Evolutionary conservation across 2,888 invertebrate genomes (phyloP), one percentile per base, ranked within the genome.

Genomic region (Clanis bilineata): DNA sequence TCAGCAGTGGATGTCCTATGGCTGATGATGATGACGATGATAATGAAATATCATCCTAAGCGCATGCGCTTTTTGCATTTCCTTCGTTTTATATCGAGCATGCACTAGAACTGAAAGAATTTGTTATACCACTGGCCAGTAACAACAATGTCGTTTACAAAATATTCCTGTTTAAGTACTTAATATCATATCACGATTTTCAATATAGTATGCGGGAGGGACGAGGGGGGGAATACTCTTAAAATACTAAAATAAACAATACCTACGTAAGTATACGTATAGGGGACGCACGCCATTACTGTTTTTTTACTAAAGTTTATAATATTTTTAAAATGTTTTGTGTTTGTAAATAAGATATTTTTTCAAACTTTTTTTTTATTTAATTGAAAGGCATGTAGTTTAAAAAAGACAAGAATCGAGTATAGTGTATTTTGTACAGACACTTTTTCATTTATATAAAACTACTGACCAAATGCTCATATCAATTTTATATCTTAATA

Each of bases 151-250:
- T 58, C 63, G 64, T 67, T 61, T 56, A 56, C 25, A 41, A 56
- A 56, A 39, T 65, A 63, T 64, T 66, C 62, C 65, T 64, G 71
- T 71, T 69, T 51, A 51, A 51, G 51, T 51, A 51, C 32, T 51
- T 47, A 47, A 54, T 55, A 54, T 56, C 36, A 55, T 59, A 59
- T 59, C 59, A 59, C 59, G 59, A 59, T 55, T 55, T 71, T 69
- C 69, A 69, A 64, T 68, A 56, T 62, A 59, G 59, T 72, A 62
- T 64, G 59, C 43, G 64, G 66, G 63, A 63, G 55, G 51, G 62
- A 54, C 15, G 18, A n/a, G 45, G 57, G 56, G 47, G 61, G 39
- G n/a, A 45, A 1, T 9, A 65, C 64, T 39, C 47, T 60, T 62
- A 63, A 51, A 55, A 57, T 62, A 61, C 10, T 51, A 21, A 51